phyloP scores from a whole-genome alignment of 2,797 vertebrate genomes.

The Sebastolobus altivelis region DNA sequence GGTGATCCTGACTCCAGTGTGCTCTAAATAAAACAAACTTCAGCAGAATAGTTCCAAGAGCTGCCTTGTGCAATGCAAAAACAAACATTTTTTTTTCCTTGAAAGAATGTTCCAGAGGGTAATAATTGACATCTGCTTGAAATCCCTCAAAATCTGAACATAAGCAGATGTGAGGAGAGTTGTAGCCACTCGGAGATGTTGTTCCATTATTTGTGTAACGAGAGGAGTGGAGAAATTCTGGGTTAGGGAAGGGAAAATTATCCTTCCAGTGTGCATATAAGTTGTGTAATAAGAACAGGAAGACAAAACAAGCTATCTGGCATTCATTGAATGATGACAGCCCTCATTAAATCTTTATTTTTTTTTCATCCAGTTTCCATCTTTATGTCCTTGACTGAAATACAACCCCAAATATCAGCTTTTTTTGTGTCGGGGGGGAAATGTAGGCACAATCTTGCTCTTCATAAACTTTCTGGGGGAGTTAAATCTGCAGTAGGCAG shows the following conservation, averaged over 20 bases:
- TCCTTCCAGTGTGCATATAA: conserved; percentile 32
- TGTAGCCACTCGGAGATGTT: conserved; percentile 32
- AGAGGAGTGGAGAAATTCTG: conserved; percentile 25
- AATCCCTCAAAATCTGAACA: conserved; percentile 57
- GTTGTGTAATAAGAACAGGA: conserved; percentile 39
- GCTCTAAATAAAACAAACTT: conserved; percentile 31
- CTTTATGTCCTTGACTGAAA: conserved; percentile 19
- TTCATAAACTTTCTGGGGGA: too few species aligned
- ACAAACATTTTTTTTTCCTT: conserved; percentile 23
- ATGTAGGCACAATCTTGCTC: background rate
- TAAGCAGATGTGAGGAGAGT: conserved; percentile 53
- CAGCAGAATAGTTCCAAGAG: conserved; percentile 15
- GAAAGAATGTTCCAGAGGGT: conserved; percentile 54
- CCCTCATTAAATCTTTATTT: conserved; percentile 39
- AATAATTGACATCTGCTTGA: conserved; percentile 67
- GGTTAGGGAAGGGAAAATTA: conserved; percentile 30
- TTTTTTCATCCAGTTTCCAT: conserved; percentile 21
- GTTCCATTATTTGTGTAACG: conserved; percentile 38
- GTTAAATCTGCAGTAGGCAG: too few species aligned
- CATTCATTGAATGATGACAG: conserved; percentile 47
- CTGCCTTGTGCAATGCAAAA: conserved; percentile 39
- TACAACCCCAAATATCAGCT: conserved; percentile 20
- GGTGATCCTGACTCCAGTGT: conserved; percentile 4
- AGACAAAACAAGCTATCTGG: conserved; percentile 58
- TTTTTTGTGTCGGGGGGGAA: background rate